A percentile compares a stretch with the other conserved stretches of the same genome.
These are phyloP conservation scores for Tetropium fuscum DNA, from an alignment of 2,888 invertebrate species.

Conservation along the genomic window DNA sequence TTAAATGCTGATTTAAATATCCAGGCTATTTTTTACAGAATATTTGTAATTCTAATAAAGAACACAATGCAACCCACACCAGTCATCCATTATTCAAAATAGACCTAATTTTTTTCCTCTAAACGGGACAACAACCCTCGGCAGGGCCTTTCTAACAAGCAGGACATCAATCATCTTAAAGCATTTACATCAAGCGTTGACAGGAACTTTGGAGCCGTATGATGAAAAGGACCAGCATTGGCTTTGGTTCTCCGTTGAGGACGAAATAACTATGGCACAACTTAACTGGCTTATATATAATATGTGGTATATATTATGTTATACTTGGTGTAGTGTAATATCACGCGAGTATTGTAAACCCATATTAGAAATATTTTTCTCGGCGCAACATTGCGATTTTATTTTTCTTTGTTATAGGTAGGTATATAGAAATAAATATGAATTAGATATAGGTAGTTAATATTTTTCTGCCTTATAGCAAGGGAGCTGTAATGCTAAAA, in stretches of 20 bases:
- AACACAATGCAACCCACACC: slow-evolving; percentile 12
- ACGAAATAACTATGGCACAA: no score
- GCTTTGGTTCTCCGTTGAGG: slow-evolving; percentile 9
- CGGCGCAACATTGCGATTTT: no score
- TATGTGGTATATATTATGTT: no score
- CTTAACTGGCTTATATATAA: no score
- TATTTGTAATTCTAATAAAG: slow-evolving; percentile 32
- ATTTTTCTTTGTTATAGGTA: no score
- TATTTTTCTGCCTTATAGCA: no score
- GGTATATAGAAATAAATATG: no score
- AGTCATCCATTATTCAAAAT: slow-evolving; percentile 31
- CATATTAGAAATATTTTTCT: no score
- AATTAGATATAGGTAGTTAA: no score
- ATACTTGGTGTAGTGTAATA: no score
- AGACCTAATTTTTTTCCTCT: slow-evolving; percentile 25
- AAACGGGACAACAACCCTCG: slow-evolving; percentile 11
- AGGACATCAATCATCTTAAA: slow-evolving; percentile 31
- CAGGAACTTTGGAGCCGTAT: slow-evolving; percentile 22
- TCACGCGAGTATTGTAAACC: no score
- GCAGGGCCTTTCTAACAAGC: slow-evolving; percentile 23
- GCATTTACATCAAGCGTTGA: slow-evolving; percentile 31
- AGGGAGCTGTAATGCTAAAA: no score
- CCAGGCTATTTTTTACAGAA: neutral
- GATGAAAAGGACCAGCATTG: slow-evolving; percentile 10
- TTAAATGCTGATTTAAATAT: slow-evolving; percentile 9